Evolutionary conservation across 2,888 invertebrate species (phyloP), one percentile per base, ranked within the genome.

Genomic region (Torymus tubicola): DNA sequence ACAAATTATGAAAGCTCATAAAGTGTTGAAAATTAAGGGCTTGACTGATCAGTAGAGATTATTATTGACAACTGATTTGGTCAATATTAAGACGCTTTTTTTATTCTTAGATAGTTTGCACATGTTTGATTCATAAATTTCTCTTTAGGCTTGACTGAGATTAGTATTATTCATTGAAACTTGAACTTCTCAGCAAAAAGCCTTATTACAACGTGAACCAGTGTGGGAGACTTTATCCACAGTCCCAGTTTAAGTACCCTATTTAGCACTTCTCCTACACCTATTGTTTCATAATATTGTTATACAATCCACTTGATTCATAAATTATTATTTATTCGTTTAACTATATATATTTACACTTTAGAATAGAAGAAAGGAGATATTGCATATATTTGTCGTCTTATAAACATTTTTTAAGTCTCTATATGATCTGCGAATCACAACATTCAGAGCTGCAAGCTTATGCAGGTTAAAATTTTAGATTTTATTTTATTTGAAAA

Each of bases 141-240:
- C 52, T 76, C 18, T 58, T 55, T 57, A 21, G 78, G 64, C 52
- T 18, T 63, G 53, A 61, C 80, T 80, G 82, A 82, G 82, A 80
- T 77, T 70, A 82, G 82, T 82, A 82, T 82, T 82, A 82, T 82
- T 80, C 64, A 79, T 61, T 72, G 14, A 82, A 80, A 82, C 75
- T 73, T 69, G 70, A 64, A 65, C 24, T 63, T 82, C 82, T 82
- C 82, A 77, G 79, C 58, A n/a, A 80, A 70, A 72, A 73, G 57
- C 70, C 70, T 64, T 71, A 50, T 50, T 71, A 60, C 24, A 60
- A 64, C 12, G 52, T 55, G 58, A 75, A 78, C 63, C 72, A 76
- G 73, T 79, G 78, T 78, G 31, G 76, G 65, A 76, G 64, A 81
- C 60, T 79, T 72, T 65, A 63, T 71, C 67, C 21, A 71, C 13